phyloP scores from a whole-genome alignment of 2,113 vertebrate species.

The Circaetus gallicus region DNA sequence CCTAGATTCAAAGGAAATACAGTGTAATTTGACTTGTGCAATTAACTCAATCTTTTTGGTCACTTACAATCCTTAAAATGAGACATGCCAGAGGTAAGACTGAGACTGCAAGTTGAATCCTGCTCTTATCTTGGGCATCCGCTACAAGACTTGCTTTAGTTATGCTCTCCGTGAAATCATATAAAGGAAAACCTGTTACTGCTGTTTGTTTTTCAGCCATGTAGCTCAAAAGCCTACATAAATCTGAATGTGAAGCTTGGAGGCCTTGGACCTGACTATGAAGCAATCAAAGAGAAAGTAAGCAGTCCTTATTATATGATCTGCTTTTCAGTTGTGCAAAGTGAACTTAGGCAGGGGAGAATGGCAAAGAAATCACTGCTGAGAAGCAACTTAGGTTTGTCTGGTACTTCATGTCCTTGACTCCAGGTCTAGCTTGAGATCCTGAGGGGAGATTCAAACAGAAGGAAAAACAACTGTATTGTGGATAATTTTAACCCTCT shows the following conservation, averaged over 20 bases:
- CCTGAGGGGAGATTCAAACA: not conserved
- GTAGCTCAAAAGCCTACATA: slow-evolving; percentile 72
- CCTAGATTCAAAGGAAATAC: not conserved
- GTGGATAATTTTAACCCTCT: not conserved
- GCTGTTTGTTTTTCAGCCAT: slow-evolving; percentile 53
- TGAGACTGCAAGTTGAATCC: not conserved
- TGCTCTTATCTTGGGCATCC: not conserved
- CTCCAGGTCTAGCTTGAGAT: not conserved
- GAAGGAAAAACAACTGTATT: not conserved
- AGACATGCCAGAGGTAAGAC: not conserved
- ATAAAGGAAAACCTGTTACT: not conserved
- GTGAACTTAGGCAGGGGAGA: not conserved
- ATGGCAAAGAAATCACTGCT: not conserved
- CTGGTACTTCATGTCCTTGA: not conserved
- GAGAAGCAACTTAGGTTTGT: not conserved
- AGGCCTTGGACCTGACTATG: slow-evolving; percentile 84
- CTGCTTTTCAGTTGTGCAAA: not conserved
- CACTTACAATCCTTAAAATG: not conserved
- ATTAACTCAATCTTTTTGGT: not conserved
- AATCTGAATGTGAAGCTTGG: slow-evolving; percentile 76
- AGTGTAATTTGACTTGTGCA: not conserved
- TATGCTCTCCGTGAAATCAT: not conserved
- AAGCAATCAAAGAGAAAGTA: slow-evolving; percentile 78
- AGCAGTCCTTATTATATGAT: slow-evolving; percentile 7
- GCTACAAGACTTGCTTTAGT: not conserved